These are phyloP conservation scores for Noctua fimbriata DNA, from an alignment of 2,888 invertebrate genomes.

Conservation along the genomic window DNA sequence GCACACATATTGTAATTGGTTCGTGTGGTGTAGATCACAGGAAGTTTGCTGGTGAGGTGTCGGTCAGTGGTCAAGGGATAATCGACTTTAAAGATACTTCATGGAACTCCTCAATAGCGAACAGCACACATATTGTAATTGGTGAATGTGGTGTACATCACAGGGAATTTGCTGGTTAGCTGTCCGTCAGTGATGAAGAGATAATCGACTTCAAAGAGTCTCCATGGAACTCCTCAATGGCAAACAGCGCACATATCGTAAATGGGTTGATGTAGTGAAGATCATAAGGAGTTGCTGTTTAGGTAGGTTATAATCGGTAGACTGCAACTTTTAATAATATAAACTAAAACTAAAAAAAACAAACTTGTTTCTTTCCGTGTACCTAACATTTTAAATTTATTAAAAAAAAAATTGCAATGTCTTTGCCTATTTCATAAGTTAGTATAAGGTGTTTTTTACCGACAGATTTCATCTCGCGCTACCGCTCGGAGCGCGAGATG, in stretches of 20 bases:
- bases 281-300: background rate
- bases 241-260: no score
- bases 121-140: background rate
- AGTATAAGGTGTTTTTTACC: background rate
- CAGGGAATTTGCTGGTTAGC: background rate
- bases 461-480: constrained; percentile 43
- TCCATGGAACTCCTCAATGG: background rate
- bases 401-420: background rate
- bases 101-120: background rate
- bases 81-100: background rate
- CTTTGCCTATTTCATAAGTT: background rate
- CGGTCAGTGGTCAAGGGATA: background rate
- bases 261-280: background rate
- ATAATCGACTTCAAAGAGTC: background rate
- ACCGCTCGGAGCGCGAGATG: constrained; percentile 30
- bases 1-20: no score
- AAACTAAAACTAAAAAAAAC: background rate
- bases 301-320: background rate
- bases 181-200: background rate
- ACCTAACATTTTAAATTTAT: background rate
- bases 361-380: no score
- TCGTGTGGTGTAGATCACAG: no score
- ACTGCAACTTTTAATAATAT: background rate
- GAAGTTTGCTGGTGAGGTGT: no score
- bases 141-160: background rate